Evolutionary conservation across 2,888 invertebrate species (phyloP).

Genomic region (Oegoconia quadripuncta): DNA sequence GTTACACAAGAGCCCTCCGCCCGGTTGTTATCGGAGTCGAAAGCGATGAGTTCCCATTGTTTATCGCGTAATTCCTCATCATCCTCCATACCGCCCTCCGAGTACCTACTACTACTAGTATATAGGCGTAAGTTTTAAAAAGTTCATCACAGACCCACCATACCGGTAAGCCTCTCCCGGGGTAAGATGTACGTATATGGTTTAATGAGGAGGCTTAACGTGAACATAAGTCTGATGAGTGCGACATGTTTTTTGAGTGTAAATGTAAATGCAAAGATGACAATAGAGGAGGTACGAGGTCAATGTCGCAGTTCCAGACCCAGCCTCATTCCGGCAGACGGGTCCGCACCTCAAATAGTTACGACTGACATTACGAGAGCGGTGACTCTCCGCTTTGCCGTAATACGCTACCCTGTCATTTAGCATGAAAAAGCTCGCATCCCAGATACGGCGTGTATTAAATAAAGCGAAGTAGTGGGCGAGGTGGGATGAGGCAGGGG

Average conservation of each 20-base stretch:
- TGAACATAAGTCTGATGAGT: too few relatives aligned
- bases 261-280: slow-evolving; percentile 33
- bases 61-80: slow-evolving; percentile 6
- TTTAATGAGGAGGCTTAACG: too few relatives aligned
- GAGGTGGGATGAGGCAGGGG: slow-evolving; percentile 40
- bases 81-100: too few relatives aligned
- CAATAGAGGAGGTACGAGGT: slow-evolving; percentile 41
- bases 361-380: slow-evolving; percentile 33
- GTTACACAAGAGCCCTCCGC: background rate
- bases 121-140: too few relatives aligned
- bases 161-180: too few relatives aligned
- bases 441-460: slow-evolving; percentile 72
- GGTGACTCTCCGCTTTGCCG: slow-evolving; percentile 45
- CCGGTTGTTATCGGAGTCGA: slow-evolving; percentile 4
- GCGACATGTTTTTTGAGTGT: slow-evolving; percentile 15
- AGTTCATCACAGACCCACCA: too few relatives aligned
- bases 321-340: slow-evolving; percentile 12
- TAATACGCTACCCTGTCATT: slow-evolving; percentile 65
- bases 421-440: slow-evolving; percentile 72
- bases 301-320: slow-evolving; percentile 49
- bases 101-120: too few relatives aligned
- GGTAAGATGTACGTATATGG: too few relatives aligned
- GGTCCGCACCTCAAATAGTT: background rate
- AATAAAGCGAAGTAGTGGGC: slow-evolving; percentile 72
- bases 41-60: slow-evolving; percentile 4